phyloP scores from a whole-genome alignment of 2,888 invertebrate genomes.

The Epinotia ramella region DNA sequence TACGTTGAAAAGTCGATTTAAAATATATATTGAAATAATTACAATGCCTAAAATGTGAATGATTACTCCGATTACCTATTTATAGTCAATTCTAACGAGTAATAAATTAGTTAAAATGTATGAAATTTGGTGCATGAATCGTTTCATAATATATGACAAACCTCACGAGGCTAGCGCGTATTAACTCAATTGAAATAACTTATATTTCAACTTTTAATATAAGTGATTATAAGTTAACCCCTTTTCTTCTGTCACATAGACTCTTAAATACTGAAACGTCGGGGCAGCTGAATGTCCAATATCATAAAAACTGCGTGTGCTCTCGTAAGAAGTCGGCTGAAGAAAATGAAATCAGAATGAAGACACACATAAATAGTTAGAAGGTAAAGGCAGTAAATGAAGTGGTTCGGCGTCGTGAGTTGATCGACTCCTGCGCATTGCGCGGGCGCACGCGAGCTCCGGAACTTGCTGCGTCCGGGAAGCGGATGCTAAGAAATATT shows the following conservation, averaged over 20 bases:
- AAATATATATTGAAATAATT: conserved; percentile 52
- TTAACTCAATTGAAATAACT: conserved; percentile 28
- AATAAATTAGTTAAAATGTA: conserved; percentile 67
- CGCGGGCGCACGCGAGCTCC: conserved; percentile 72
- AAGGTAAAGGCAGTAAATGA: conserved; percentile 10
- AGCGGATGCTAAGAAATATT: conserved; percentile 70
- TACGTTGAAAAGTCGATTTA: conserved; percentile 36
- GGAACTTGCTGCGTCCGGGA: conserved; percentile 79
- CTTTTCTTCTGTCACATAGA: not conserved
- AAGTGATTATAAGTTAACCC: not conserved
- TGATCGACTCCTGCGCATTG: conserved; percentile 54
- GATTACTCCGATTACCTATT: conserved; percentile 81
- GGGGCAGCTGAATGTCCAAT: not conserved
- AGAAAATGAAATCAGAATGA: conserved; percentile 8
- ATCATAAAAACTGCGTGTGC: not conserved
- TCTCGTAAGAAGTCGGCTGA: not conserved
- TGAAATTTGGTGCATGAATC: conserved; percentile 67
- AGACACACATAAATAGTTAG: not conserved
- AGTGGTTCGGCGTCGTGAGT: conserved; percentile 20
- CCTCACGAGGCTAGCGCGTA: conserved; percentile 73
- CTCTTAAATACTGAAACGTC: not conserved
- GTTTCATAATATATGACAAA: conserved; percentile 73
- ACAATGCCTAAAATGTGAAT: conserved; percentile 60
- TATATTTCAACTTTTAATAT: not conserved
- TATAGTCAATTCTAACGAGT: conserved; percentile 72